A percentile compares a stretch with the other conserved stretches of the same genome.
phyloP scores from a whole-genome alignment of 2,113 vertebrate genomes.

The Ptyas mucosa region DNA sequence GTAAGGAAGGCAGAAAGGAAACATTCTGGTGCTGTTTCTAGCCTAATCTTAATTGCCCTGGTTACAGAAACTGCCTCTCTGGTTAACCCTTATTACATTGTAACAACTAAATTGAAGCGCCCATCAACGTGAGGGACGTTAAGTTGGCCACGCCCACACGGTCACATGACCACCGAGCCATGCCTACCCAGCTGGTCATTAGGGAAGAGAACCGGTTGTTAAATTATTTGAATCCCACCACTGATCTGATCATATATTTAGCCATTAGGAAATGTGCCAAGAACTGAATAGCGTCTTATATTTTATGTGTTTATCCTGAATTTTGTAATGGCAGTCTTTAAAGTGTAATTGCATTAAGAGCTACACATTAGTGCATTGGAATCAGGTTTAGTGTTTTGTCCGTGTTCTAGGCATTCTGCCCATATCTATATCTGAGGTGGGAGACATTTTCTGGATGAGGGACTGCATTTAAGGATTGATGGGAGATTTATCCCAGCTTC shows the following conservation, averaged over 20 bases:
- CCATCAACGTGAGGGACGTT: too few species aligned
- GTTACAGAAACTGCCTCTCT: too few species aligned
- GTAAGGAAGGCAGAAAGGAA: too few species aligned
- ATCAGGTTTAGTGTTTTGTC: not conserved
- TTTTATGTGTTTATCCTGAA: slow-evolving; percentile 51
- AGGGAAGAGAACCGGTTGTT: too few species aligned
- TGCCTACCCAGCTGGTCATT: too few species aligned
- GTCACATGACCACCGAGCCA: too few species aligned
- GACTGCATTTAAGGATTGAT: not conserved
- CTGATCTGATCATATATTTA: not conserved
- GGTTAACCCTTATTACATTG: too few species aligned
- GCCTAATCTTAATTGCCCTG: too few species aligned
- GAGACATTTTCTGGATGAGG: not conserved
- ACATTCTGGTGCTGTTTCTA: too few species aligned
- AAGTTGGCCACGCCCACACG: too few species aligned
- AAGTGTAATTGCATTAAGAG: slow-evolving; percentile 40
- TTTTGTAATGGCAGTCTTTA: slow-evolving; percentile 32
- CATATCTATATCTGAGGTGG: not conserved
- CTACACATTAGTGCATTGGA: not conserved
- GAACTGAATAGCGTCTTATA: slow-evolving; percentile 4
- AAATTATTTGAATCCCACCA: too few species aligned
- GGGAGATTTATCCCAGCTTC: not conserved
- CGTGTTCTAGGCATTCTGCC: not conserved
- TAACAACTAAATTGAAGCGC: too few species aligned
- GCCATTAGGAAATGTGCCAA: slow-evolving; percentile 54